Evolutionary conservation across 2,888 invertebrate genomes (phyloP), one percentile per base, ranked within the genome.

Genomic region (Plebejus melissa): DNA sequence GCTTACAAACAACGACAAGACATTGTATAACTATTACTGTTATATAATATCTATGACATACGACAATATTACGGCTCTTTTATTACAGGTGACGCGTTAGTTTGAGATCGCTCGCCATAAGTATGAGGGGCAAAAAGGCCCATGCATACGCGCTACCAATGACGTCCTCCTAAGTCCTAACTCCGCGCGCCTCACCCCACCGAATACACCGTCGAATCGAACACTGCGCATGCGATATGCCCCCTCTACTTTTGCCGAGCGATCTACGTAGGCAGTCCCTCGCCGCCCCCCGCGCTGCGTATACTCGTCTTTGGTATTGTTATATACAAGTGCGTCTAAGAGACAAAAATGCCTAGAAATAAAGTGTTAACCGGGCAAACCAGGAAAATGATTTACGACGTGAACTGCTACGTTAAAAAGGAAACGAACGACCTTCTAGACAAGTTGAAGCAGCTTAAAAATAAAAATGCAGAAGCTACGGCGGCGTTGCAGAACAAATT

Each of bases 401-500:
- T 74, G 58, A 46, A 76, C 36, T 74, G 57, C 38, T 76, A 74
- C 74, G 16, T 76, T 11, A 46, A 74, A 69, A 76, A 57, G 69
- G 76, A 76, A 74, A 58, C 76, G 9, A 16, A 76, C 13, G 75
- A 76, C 57, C 22, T 46, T 11, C 32, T 76, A 7, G 71, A 71
- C 28, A 58, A 74, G 57, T 71, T 70, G 32, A 70, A 70, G 16
- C 54, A 28, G 70, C 57, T 69, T 70, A 38, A 75, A 50, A 79
- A 77, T 77, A 70, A 77, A 69, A 79, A 77, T 46, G 76, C 79
- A 69, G 76, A 72, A n/a, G 78, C 79, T 13, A 79, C 80, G 58
- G 4, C 22, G 22, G n/a, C 58, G 58, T 58, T 58, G 58, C 58
- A 58, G 58, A n/a, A 7, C 6, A 58, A 58, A 22, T 58, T 58